Conservation (phyloP, 2,113 vertebrate species). For the Dascyllus trimaculatus region DNA sequence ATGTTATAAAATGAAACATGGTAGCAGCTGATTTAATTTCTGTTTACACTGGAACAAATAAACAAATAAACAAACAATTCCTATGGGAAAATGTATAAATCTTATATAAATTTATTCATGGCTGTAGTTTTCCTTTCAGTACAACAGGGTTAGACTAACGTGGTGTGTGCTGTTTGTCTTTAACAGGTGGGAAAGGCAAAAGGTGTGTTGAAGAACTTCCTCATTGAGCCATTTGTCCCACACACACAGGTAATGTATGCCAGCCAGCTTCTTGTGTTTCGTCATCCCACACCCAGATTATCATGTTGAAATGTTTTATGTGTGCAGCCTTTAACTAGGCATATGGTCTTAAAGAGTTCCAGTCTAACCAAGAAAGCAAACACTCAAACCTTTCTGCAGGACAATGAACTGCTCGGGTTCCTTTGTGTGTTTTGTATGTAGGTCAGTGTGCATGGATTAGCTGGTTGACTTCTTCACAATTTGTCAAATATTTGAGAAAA, state of each 20-base stretch:
- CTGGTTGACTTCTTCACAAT: neutral
- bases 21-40: too few relatives aligned
- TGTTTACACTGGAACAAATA: too few relatives aligned
- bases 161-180: slow-evolving; percentile 56
- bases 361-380: neutral
- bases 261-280: neutral
- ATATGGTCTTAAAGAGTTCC: neutral
- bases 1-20: too few relatives aligned
- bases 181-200: slow-evolving; percentile 92
- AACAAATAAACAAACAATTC: too few relatives aligned
- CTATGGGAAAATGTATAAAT: too few relatives aligned
- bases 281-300: slow-evolving; percentile 1
- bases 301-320: neutral
- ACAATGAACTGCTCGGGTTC: neutral
- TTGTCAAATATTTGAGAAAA: neutral
- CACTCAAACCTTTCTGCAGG: neutral
- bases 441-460: neutral
- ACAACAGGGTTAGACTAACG: neutral
- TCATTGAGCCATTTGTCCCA: slow-evolving; percentile 96
- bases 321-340: neutral
- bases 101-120: too few relatives aligned
- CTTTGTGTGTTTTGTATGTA: neutral
- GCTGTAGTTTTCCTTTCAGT: neutral
- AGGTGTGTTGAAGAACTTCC: slow-evolving; percentile 95
- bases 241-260: slow-evolving; percentile 90